Base-by-base conservation (phyloP, 1,140 invertebrate genomes). In the Varroa destructor region DNA sequence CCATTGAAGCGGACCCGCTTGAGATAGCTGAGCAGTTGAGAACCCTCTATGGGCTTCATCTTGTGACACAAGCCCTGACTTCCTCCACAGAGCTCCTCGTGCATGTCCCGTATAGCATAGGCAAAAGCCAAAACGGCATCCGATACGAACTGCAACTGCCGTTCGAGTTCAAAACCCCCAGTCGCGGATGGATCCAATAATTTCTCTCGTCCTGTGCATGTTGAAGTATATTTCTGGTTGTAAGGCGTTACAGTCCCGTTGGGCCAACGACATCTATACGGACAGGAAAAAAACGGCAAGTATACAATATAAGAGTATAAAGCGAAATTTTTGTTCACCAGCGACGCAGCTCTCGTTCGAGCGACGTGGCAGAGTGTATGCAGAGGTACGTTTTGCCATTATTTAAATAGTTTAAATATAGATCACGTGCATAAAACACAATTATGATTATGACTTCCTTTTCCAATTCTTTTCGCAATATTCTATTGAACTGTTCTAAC, bases 121-220 rank as follows among this genome's bases (percentile, higher is more conserved):
- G 88, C 90, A 78, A 94, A 93, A 1, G 89, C 89, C 86, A 93
- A 86, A 0, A 93, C 90, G 40, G 91, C 90, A 79, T 94, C 91
- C 43, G 88, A 90, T 42, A 94, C 91, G 79, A 93, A 94, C 79
- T 94, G 91, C 56, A 94, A 81, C 77, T 94, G 91, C 75, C 87
- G 86, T 79, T 94, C 91, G 75, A 91, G 72, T 86, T 87, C 0
- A 87, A 92, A 77, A 3, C 76, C 77, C 75, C 89, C 87, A 58
- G 88, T 82, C 40, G 82, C 82, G 0, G 61, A 1, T 40, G 40
- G 14, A 37, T 73, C 51, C 6, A 84, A 86, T 0, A 92, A 84
- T 8, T 84, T 81, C 77, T 91, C 89, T 42, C 83, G 80, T 0
- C 85, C 86, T 0, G 87, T 87, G 56, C 90, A 93, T 0, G 78